phyloP scores from a whole-genome alignment of 2,113 vertebrate species.

The Hyaena hyaena region DNA sequence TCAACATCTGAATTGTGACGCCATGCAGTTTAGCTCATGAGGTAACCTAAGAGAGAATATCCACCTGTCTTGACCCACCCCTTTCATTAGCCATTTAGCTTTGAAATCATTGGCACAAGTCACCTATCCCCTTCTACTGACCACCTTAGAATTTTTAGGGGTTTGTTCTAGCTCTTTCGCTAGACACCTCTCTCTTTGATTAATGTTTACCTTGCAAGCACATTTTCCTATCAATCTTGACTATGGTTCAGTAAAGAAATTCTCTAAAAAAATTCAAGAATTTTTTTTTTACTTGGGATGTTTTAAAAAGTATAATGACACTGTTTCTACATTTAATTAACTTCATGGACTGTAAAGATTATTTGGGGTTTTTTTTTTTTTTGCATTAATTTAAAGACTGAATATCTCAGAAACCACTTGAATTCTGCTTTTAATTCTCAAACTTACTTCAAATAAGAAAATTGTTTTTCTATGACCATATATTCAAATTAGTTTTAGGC shows the following conservation, averaged over 20 bases:
- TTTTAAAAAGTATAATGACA: not conserved
- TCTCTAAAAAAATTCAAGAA: not conserved
- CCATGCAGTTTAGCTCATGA: not conserved
- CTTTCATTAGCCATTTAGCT: not conserved
- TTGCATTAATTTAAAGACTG: not conserved
- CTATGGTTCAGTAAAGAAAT: not conserved
- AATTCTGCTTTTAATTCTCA: not conserved
- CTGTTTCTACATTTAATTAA: not conserved
- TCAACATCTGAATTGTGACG: not conserved
- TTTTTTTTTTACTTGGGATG: not conserved
- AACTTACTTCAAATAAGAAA: not conserved
- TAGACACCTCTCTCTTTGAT: not conserved
- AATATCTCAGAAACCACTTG: not conserved
- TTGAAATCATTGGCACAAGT: not conserved
- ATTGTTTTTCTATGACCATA: not conserved
- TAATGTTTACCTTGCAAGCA: not conserved
- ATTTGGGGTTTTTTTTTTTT: not conserved
- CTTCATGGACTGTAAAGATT: not conserved
- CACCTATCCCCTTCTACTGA: fast-evolving
- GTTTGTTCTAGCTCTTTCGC: not conserved
- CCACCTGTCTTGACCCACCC: not conserved
- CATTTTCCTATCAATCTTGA: not conserved
- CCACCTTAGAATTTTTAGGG: not conserved
- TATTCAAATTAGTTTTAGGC: not conserved
- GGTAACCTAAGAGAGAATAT: not conserved